These are phyloP conservation scores for Aramus guarauna DNA, from an alignment of 2,113 vertebrate genomes.

Conservation along the genomic window DNA sequence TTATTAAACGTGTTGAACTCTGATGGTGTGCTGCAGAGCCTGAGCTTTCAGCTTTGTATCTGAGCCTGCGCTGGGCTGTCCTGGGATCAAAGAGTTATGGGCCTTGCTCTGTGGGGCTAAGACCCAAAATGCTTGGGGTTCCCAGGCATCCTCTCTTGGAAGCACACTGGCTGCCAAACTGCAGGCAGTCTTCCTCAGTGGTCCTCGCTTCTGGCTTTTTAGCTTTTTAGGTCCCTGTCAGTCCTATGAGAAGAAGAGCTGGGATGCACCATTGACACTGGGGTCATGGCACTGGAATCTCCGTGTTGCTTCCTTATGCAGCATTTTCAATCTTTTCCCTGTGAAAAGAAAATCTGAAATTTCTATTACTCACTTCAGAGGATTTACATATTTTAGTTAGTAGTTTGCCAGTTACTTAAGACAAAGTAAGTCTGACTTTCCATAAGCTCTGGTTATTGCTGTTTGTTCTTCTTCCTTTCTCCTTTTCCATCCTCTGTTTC, in stretches of 20 bases:
- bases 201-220: fast-evolving
- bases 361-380: not conserved
- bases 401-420: not conserved
- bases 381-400: not conserved
- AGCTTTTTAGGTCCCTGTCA: not conserved
- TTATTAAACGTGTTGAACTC: not conserved
- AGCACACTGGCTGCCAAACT: not conserved
- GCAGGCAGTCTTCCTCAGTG: not conserved
- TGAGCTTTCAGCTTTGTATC: not conserved
- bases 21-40: not conserved
- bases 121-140: not conserved
- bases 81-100: not conserved
- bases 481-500: not conserved
- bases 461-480: not conserved
- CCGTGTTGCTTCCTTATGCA: not conserved
- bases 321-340: not conserved
- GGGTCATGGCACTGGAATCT: not conserved
- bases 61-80: not conserved
- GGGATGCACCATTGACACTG: not conserved
- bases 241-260: not conserved
- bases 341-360: not conserved
- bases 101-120: not conserved
- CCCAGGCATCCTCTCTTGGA: not conserved
- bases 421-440: not conserved
- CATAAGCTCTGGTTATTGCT: not conserved